Conservation (phyloP, 2,113 vertebrate species). For the Lipophrys pholis region DNA sequence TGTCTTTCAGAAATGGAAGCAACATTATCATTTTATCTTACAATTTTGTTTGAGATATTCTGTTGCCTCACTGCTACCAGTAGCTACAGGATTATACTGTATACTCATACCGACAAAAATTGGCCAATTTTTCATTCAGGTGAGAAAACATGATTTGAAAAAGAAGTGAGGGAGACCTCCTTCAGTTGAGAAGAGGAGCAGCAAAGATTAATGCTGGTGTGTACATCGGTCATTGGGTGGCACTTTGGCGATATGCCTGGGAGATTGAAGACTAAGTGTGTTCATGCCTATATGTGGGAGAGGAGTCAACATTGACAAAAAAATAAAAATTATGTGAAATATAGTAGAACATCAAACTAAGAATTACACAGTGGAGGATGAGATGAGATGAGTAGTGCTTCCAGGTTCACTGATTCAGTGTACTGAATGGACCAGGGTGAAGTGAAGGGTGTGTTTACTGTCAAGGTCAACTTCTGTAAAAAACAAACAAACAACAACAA, state of each 20-base stretch:
- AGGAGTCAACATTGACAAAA: conserved; percentile 3
- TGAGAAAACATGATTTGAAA: conserved; percentile 24
- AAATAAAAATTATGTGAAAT: conserved; percentile 5
- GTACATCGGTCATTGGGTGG: conserved; percentile 40
- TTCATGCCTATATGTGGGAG: neutral
- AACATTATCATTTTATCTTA: neutral
- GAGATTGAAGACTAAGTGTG: conserved; percentile 5
- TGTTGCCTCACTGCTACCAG: neutral
- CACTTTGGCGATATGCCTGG: conserved; percentile 30
- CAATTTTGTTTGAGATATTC: neutral
- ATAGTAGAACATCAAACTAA: conserved; percentile 7
- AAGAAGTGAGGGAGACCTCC: conserved; percentile 21
- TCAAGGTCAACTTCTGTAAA: neutral
- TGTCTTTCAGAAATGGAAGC: neutral
- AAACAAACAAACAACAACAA: too few species aligned
- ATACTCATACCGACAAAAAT: conserved; percentile 12
- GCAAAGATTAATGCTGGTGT: conserved; percentile 44
- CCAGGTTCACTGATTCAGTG: too few species aligned
- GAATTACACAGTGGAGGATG: neutral
- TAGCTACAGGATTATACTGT: neutral
- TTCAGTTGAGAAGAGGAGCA: conserved; percentile 28
- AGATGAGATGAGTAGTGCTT: neutral
- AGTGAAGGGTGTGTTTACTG: neutral
- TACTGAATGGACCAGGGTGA: neutral
- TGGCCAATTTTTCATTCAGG: conserved; percentile 29